A percentile compares a stretch with the other conserved stretches of the same genome.
phyloP scores from a whole-genome alignment of 1,140 invertebrate species.

The Neelides sp. region DNA sequence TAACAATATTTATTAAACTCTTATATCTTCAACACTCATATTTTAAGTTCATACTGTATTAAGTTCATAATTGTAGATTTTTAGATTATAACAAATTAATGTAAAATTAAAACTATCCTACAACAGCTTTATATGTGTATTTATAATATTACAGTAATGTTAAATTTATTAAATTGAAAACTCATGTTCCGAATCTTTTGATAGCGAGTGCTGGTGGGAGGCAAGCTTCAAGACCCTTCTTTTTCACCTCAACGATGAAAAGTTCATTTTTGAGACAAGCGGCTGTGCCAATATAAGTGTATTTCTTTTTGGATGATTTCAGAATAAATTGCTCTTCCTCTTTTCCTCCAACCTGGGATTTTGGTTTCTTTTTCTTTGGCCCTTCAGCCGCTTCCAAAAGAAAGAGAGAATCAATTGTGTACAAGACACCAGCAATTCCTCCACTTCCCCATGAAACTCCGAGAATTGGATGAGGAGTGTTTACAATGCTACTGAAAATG shows the following conservation, averaged over 20 bases:
- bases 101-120: not conserved
- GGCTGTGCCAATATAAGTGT: slow-evolving; percentile 21
- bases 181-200: slow-evolving; percentile 28
- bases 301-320: slow-evolving; percentile 17
- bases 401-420: slow-evolving; percentile 19
- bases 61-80: too few species aligned
- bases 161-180: not conserved
- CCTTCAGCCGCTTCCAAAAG: slow-evolving; percentile 13
- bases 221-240: slow-evolving; percentile 17
- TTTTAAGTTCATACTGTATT: too few species aligned
- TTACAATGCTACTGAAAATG: too few species aligned
- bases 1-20: too few species aligned
- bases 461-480: slow-evolving; percentile 24
- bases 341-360: too few species aligned
- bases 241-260: slow-evolving; percentile 25
- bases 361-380: slow-evolving; percentile 11
- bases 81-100: too few species aligned
- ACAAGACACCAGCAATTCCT: slow-evolving; percentile 9
- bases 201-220: slow-evolving; percentile 28
- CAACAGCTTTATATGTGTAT: not conserved
- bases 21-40: too few species aligned
- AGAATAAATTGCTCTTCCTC: too few species aligned
- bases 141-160: not conserved
- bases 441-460: slow-evolving; percentile 18
- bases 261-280: slow-evolving; percentile 20